Evolutionary conservation across 2,113 vertebrate genomes (phyloP).

Genomic region (Eidolon helvum): DNA sequence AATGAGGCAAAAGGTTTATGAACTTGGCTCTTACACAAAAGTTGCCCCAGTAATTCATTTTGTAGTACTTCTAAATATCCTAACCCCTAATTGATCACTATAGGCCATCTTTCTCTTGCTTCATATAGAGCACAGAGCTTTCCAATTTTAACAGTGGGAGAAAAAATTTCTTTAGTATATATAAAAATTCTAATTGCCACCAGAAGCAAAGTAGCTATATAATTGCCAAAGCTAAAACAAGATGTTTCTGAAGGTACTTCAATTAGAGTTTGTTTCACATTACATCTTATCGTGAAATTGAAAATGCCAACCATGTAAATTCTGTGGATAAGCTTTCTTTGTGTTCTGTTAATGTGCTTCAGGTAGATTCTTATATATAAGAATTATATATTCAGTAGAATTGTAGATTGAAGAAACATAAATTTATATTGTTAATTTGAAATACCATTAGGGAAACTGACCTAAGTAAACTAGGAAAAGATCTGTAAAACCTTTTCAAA

Average conservation of each 20-base stretch:
- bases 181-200: conserved; percentile 50
- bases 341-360: background rate
- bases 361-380: background rate
- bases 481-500: conserved; percentile 5
- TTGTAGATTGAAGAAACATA: background rate
- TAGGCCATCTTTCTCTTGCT: conserved; percentile 25
- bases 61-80: conserved; percentile 15
- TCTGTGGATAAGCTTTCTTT: conserved; percentile 15
- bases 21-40: conserved; percentile 11
- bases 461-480: conserved; percentile 21
- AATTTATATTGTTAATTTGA: background rate
- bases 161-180: conserved; percentile 29
- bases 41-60: conserved; percentile 6
- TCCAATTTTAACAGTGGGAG: conserved; percentile 19
- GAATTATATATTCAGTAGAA: background rate
- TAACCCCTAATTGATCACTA: conserved; percentile 36
- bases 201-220: conserved; percentile 42
- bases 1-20: conserved; percentile 31
- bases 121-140: background rate
- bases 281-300: background rate
- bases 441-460: background rate
- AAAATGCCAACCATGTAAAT: conserved; percentile 35
- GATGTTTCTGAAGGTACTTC: conserved; percentile 30
- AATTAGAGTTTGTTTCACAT: conserved; percentile 34
- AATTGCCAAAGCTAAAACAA: conserved; percentile 45